A percentile compares a stretch with the other conserved stretches of the same genome.
phyloP scores from a whole-genome alignment of 1,140 invertebrate genomes.

The Leptoteleia sp. region DNA sequence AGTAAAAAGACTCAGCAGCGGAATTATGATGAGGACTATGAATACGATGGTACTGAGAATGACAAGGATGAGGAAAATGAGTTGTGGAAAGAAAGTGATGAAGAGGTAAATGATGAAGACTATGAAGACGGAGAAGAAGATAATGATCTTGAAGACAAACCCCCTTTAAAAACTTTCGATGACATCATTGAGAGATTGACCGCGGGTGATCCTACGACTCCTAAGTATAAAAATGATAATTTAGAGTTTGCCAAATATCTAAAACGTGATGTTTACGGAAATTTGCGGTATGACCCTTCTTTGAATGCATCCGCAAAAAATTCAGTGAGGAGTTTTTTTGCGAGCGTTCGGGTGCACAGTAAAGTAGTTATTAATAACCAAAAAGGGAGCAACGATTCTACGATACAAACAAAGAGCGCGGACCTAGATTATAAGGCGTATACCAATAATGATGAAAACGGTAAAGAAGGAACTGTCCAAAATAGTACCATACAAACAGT shows the following conservation, averaged over 20 bases:
- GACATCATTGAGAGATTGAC: conserved; percentile 77
- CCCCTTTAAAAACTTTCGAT: conserved; percentile 73
- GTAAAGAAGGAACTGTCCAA: conserved; percentile 70
- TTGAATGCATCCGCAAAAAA: conserved; percentile 44
- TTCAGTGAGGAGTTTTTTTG: conserved; percentile 36
- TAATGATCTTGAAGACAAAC: conserved; percentile 63
- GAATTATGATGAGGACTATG: conserved; percentile 41
- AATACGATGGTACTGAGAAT: conserved; percentile 49
- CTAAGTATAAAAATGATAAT: conserved; percentile 69
- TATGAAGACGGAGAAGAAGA: conserved; percentile 68
- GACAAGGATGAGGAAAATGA: conserved; percentile 63
- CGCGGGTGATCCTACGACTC: conserved; percentile 69
- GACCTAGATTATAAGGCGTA: conserved; percentile 75
- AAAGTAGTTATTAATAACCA: conserved; percentile 33
- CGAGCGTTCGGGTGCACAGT: conserved; percentile 25
- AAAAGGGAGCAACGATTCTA: conserved; percentile 35
- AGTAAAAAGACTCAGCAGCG: conserved; percentile 24
- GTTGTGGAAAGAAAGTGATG: conserved; percentile 63
- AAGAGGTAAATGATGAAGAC: conserved; percentile 58
- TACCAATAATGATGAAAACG: conserved; percentile 66
- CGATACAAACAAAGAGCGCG: conserved; percentile 68
- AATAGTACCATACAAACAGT: conserved; percentile 71
- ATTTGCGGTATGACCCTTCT: conserved; percentile 62
- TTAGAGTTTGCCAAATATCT: conserved; percentile 69
- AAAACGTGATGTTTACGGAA: conserved; percentile 69